phyloP scores from a whole-genome alignment of 1,140 invertebrate genomes.

The Coenobita brevimanus region DNA sequence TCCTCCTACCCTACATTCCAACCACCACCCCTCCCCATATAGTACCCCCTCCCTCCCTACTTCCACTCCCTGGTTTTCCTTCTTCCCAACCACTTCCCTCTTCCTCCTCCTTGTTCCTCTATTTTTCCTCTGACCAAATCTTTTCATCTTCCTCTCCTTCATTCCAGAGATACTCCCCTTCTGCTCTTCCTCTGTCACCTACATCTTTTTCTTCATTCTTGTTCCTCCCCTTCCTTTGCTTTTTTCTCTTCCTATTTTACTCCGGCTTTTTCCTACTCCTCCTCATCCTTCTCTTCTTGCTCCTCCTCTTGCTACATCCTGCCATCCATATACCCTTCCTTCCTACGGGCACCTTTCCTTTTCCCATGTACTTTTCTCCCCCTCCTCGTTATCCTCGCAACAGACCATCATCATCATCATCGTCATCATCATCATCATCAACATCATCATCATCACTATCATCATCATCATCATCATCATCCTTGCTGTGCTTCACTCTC shows the following conservation, averaged over 20 bases:
- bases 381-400: neutral
- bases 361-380: too few species aligned
- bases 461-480: neutral
- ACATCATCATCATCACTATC: neutral
- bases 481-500: too few species aligned
- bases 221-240: neutral
- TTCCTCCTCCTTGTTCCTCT: too few species aligned
- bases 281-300: neutral
- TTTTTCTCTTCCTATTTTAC: constrained; percentile 13
- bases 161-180: neutral
- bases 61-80: too few species aligned
- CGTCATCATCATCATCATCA: neutral
- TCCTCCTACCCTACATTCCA: too few species aligned
- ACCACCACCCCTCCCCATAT: too few species aligned
- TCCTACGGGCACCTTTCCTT: too few species aligned
- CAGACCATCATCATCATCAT: neutral
- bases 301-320: too few species aligned
- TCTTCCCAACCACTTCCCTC: too few species aligned
- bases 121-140: neutral
- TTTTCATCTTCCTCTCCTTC: neutral
- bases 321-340: too few species aligned
- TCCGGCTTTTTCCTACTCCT: neutral
- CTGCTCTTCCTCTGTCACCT: neutral
- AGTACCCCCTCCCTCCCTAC: too few species aligned
- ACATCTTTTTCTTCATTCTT: neutral